Evolutionary conservation across 1,140 invertebrate species (phyloP).

Genomic region (Anastrepha ludens): DNA sequence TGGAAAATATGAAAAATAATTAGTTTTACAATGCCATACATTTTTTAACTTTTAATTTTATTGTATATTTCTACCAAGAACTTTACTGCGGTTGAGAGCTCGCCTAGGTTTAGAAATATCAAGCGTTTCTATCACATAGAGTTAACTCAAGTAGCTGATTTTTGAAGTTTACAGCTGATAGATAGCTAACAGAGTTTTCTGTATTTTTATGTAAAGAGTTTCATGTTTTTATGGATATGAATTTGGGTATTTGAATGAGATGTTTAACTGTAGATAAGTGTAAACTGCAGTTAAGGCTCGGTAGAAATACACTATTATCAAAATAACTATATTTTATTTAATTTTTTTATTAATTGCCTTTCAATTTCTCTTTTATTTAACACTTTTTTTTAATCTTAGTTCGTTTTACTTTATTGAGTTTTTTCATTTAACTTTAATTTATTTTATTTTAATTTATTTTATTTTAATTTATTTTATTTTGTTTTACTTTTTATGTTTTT

Average conservation of each 20-base stretch:
- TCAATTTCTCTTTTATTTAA: neutral
- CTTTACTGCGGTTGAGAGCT: too few species aligned
- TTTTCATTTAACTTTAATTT: neutral
- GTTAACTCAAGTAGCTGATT: too few species aligned
- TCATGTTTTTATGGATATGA: too few species aligned
- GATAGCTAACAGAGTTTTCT: too few species aligned
- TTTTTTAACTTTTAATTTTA: neutral
- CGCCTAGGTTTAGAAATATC: too few species aligned
- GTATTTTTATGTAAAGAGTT: too few species aligned
- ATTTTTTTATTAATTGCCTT: neutral
- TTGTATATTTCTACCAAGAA: neutral
- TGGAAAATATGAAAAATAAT: neutral
- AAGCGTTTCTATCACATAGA: too few species aligned
- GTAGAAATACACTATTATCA: neutral
- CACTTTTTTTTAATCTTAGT: neutral
- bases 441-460: slow-evolving; percentile 28
- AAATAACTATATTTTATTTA: neutral
- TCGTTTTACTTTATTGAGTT: neutral
- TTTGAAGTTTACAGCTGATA: too few species aligned
- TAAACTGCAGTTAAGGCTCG: too few species aligned
- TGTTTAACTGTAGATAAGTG: too few species aligned
- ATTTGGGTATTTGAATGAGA: too few species aligned
- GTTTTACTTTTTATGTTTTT: neutral
- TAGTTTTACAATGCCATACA: neutral
- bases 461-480: neutral